A percentile compares a stretch with the other conserved stretches of the same genome.
phyloP scores from a whole-genome alignment of 2,888 invertebrate genomes.

The Netelia inedita region DNA sequence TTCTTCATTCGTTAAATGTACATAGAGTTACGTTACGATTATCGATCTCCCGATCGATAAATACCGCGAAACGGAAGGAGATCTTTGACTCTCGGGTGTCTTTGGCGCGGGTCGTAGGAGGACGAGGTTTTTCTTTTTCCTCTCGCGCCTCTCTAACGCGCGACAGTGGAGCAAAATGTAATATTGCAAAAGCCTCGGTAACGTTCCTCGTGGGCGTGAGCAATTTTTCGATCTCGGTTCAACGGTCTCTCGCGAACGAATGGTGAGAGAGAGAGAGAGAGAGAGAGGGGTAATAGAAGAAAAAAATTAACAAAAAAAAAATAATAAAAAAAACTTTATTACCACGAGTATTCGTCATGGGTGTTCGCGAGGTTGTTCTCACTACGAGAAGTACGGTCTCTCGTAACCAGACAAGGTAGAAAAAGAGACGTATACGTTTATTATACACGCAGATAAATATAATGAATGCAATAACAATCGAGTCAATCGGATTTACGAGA shows the following conservation, averaged over 20 bases:
- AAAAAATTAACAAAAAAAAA: neutral
- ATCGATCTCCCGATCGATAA: conserved; percentile 15
- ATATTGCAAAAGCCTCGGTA: neutral
- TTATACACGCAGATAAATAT: no score
- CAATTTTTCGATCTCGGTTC: conserved; percentile 35
- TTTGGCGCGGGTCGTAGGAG: conserved; percentile 73
- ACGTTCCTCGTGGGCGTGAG: conserved; percentile 69
- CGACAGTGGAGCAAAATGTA: conserved; percentile 63
- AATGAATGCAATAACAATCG: conserved; percentile 48
- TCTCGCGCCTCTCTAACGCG: conserved; percentile 69
- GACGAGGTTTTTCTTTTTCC: conserved; percentile 74
- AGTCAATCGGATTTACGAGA: conserved; percentile 47
- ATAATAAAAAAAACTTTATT: conserved; percentile 30
- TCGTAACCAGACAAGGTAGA: conserved; percentile 8
- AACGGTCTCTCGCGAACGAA: conserved; percentile 34
- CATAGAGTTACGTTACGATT: neutral
- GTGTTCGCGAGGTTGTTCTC: conserved; percentile 17
- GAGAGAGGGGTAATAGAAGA: neutral
- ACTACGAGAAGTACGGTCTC: neutral
- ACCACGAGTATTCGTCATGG: conserved; percentile 22
- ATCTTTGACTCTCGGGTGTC: conserved; percentile 22
- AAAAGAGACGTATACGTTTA: conserved; percentile 41
- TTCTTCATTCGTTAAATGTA: neutral
- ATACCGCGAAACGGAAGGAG: conserved; percentile 57
- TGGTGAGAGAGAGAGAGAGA: neutral